Evolutionary conservation across 2,797 vertebrate genomes (phyloP).

Genomic region (Myripristis murdjan): DNA sequence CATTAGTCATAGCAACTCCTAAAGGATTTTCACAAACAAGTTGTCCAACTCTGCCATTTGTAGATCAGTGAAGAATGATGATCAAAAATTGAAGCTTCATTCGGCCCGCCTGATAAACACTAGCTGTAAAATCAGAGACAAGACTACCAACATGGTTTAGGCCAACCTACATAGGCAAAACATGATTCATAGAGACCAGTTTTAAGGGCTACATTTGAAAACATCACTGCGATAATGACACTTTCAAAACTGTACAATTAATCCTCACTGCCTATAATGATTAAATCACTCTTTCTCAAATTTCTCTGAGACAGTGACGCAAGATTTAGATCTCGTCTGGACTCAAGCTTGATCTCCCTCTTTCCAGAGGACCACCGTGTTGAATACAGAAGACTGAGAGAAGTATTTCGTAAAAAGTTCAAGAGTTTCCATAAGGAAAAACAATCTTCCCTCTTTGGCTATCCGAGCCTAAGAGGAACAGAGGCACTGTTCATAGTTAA

Average conservation of each 20-base stretch:
- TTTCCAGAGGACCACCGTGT: slow-evolving; percentile 64
- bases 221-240: slow-evolving; percentile 14
- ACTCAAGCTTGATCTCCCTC: slow-evolving; percentile 58
- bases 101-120: not conserved
- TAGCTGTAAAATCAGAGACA: not conserved
- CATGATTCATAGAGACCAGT: slow-evolving; percentile 17
- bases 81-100: slow-evolving; percentile 8
- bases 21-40: not conserved
- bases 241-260: slow-evolving; percentile 11
- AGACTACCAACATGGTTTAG: slow-evolving; percentile 1
- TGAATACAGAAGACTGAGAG: slow-evolving; percentile 30
- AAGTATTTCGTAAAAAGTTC: slow-evolving; percentile 35
- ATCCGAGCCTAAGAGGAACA: slow-evolving; percentile 51
- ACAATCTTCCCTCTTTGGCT: slow-evolving; percentile 37
- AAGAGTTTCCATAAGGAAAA: slow-evolving; percentile 73
- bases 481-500: slow-evolving; percentile 42
- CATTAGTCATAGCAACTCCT: slow-evolving; percentile 24
- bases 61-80: not conserved
- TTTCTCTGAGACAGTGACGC: slow-evolving; percentile 52
- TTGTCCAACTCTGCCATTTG: not conserved
- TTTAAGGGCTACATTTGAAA: not conserved
- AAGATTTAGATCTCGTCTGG: slow-evolving; percentile 59
- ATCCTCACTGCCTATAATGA: slow-evolving; percentile 25
- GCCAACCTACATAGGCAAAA: not conserved
- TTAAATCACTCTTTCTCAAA: slow-evolving; percentile 33